phyloP scores from a whole-genome alignment of 2,113 vertebrate species.

The Turnix velox region DNA sequence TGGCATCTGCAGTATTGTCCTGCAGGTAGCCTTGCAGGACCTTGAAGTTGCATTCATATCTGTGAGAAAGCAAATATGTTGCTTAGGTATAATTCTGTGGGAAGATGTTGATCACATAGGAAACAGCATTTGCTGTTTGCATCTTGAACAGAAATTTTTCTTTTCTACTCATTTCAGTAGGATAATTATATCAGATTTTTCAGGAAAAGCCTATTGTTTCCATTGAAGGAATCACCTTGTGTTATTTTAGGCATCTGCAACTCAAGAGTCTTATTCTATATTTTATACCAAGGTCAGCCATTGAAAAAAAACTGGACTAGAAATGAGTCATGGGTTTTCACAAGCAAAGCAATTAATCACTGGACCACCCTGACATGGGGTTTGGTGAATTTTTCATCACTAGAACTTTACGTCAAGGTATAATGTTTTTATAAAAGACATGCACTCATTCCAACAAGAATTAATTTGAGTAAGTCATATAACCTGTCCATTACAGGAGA shows the following conservation, averaged over 20 bases:
- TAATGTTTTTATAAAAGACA: not conserved
- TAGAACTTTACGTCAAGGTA: not conserved
- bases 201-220: not conserved
- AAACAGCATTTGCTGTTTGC: not conserved
- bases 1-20: too few relatives aligned
- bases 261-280: not conserved
- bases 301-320: not conserved
- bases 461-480: not conserved
- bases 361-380: not conserved
- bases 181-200: not conserved
- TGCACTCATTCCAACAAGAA: not conserved
- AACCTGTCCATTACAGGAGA: not conserved
- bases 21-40: not conserved
- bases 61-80: not conserved
- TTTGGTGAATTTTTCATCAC: not conserved
- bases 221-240: not conserved
- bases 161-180: not conserved
- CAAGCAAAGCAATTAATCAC: not conserved
- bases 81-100: not conserved
- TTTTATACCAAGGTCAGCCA: not conserved
- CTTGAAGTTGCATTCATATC: accelerated
- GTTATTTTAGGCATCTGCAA: not conserved
- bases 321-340: not conserved
- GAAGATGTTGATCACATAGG: not conserved
- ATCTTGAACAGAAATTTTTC: not conserved